Evolutionary conservation across 2,113 vertebrate species (phyloP).

Genomic region (Oryctolagus cuniculus): DNA sequence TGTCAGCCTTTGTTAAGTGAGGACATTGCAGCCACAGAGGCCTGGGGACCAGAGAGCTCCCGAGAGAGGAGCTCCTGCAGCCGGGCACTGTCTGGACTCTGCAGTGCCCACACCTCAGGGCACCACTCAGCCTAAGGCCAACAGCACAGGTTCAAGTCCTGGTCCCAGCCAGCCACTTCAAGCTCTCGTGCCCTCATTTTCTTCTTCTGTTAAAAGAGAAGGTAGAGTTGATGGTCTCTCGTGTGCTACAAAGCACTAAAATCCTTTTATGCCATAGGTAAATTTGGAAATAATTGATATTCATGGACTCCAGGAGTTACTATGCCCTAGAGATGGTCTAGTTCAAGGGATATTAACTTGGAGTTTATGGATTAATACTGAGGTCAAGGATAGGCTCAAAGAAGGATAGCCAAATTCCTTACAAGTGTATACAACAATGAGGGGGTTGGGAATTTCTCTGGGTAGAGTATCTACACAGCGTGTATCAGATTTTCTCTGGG

Average conservation of each 20-base stretch:
- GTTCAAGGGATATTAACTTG: background rate
- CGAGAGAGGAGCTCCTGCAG: background rate
- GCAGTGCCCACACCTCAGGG: rapidly evolving
- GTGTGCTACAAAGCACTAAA: background rate
- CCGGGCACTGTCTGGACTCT: background rate
- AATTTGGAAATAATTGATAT: background rate
- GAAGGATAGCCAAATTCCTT: background rate
- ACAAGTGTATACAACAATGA: background rate
- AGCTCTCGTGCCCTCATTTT: background rate
- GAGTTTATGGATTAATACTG: background rate
- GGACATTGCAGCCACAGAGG: background rate
- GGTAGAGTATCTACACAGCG: background rate
- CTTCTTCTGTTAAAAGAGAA: background rate
- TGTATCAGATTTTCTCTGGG: background rate
- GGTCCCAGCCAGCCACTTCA: background rate
- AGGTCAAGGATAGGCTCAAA: background rate
- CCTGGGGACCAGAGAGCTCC: background rate
- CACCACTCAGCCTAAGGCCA: background rate
- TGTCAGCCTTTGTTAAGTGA: background rate
- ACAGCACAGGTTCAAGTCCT: background rate
- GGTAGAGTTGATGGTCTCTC: background rate
- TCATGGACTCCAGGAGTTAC: background rate
- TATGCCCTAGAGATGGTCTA: background rate
- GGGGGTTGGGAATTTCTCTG: background rate
- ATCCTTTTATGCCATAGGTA: background rate